A percentile compares a stretch with the other conserved stretches of the same genome.
Evolutionary conservation across 1,140 invertebrate species (phyloP).

Genomic region (Drosophila nigromelanica): DNA sequence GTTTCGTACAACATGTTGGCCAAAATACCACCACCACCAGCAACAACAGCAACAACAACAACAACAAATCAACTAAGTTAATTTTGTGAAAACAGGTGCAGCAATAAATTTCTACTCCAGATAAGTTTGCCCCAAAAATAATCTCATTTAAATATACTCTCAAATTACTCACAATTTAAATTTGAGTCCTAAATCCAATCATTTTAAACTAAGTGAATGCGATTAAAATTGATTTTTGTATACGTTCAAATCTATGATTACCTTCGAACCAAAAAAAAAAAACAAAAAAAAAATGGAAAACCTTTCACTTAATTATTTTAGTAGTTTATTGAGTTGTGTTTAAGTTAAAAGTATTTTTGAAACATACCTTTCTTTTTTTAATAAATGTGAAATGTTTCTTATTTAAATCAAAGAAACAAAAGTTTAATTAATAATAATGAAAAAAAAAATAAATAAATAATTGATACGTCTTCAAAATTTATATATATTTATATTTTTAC

Average conservation of each 20-base stretch:
- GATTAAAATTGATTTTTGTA: background rate
- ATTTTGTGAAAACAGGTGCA: constrained; percentile 28
- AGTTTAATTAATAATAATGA: too few relatives aligned
- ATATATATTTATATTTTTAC: too few relatives aligned
- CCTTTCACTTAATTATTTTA: constrained; percentile 1
- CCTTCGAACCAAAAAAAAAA: background rate
- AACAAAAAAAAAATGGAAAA: background rate
- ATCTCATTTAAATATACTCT: constrained; percentile 3
- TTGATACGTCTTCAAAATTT: too few relatives aligned
- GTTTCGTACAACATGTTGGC: constrained; percentile 18
- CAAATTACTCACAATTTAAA: background rate
- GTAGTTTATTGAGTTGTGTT: background rate
- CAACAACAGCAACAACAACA: background rate
- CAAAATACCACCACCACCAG: background rate
- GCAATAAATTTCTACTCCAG: constrained; percentile 15
- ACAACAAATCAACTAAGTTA: constrained; percentile 4
- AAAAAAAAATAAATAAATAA: too few relatives aligned
- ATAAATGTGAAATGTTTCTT: too few relatives aligned
- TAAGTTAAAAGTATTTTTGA: background rate
- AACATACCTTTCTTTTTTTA: too few relatives aligned
- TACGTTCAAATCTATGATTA: background rate
- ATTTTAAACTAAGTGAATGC: background rate
- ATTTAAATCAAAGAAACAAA: background rate
- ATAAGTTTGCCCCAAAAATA: constrained; percentile 4
- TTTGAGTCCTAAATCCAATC: background rate